Base-by-base conservation (phyloP, 2,888 invertebrate genomes). In the Therioaphis trifolii region DNA sequence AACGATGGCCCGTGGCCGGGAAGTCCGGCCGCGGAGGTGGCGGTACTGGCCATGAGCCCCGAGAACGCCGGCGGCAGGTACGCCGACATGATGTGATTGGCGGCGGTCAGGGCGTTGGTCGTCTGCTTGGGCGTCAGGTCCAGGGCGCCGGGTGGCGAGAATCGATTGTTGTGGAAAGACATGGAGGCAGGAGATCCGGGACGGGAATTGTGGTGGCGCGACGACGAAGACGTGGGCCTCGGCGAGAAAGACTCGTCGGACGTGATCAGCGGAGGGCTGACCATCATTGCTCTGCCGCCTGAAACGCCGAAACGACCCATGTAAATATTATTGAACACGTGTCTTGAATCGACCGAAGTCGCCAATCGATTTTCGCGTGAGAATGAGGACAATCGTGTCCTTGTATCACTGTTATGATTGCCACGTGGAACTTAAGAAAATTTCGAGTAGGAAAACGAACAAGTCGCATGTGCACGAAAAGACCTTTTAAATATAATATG, bases 1-100 rank as follows among this genome's bases (percentile, higher is more conserved):
- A 66, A 82, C 11, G 82, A 82, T 7, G 82, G 40, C 21, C 72
- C 72, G 74, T 82, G 82, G 18, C 72, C 52, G 1, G 63, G 27
- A 80, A 86, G 49, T 68, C 72, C 55, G 82, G 85, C n/a, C 18
- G 86, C 21, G 85, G 84, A 61, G 85, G 86, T 21, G 86, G 85
- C 55, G 86, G 87, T 61, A 69, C 84, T 58, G 27, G 84, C 66
- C 55, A 79, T 84, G 43, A 76, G 84, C 0, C 82, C 80, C 7
- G 78, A 49, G 11, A 85, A 84, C 14, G 82, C 63, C 7, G 85
- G 84, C 0, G 84, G 74, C 2, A 80, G 43, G 58, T 82, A 82
- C 0, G 74, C 63, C 24, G 74, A 52, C n/a, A 82, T 74, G 7
- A 82, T 74, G 49, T 82, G 82, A 11, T 61, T 63, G 49, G 72